Evolutionary conservation across 2,797 vertebrate genomes (phyloP).

Genomic region (Rhinella marina): DNA sequence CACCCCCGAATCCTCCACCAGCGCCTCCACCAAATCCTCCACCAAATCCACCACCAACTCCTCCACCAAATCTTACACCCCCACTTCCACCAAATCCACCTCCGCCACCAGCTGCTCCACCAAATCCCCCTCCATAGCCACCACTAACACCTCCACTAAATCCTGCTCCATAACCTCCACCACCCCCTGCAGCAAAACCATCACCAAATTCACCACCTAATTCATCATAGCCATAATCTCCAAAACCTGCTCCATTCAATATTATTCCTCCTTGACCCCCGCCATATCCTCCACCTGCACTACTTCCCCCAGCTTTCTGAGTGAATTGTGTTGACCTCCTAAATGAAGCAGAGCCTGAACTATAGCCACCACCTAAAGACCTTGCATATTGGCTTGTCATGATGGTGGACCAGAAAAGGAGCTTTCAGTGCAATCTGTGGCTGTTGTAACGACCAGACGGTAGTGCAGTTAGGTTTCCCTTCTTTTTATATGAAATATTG

Average conservation of each 20-base stretch:
- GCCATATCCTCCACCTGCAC: neutral
- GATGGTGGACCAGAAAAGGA: neutral
- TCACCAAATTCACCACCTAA: slow-evolving; percentile 2
- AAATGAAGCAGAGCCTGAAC: neutral
- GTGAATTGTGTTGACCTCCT: slow-evolving; percentile 41
- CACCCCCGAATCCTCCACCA: slow-evolving; percentile 31
- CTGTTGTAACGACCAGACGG: neutral
- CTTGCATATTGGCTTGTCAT: slow-evolving; percentile 37
- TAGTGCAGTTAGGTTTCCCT: neutral
- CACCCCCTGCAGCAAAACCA: slow-evolving; percentile 55
- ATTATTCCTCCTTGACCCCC: slow-evolving; percentile 11
- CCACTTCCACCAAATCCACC: slow-evolving; percentile 4
- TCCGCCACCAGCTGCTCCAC: slow-evolving; percentile 10
- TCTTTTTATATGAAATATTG: slow-evolving; percentile 40
- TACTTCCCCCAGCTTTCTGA: neutral
- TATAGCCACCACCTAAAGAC: neutral
- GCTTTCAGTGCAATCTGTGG: neutral
- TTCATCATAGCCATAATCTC: slow-evolving; percentile 13
- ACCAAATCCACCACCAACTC: slow-evolving; percentile 14
- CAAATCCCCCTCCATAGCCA: neutral
- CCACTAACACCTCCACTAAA: slow-evolving; percentile 28
- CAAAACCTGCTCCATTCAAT: slow-evolving; percentile 28
- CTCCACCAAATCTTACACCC: neutral
- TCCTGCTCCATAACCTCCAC: slow-evolving; percentile 21
- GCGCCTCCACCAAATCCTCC: slow-evolving; percentile 24